phyloP scores from a whole-genome alignment of 2,888 invertebrate genomes.

The Achlya flavicornis region DNA sequence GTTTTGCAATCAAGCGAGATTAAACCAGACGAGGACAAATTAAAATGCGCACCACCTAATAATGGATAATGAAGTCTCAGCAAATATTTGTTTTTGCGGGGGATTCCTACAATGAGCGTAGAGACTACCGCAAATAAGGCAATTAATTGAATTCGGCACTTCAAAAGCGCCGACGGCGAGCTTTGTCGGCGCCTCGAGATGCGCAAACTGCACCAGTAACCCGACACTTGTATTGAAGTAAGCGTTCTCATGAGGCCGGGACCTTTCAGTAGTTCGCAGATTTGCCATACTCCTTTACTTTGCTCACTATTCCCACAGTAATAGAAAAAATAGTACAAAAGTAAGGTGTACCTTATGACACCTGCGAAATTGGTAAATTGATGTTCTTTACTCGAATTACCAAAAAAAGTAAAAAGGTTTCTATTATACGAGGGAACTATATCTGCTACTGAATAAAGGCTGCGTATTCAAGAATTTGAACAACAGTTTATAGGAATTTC shows the following conservation, averaged over 20 bases:
- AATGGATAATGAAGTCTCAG: conserved; percentile 76
- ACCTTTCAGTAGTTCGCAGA: conserved; percentile 34
- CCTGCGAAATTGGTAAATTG: conserved; percentile 49
- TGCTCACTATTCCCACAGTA: conserved; percentile 52
- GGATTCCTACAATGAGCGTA: conserved; percentile 70
- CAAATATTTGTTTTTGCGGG: conserved; percentile 82
- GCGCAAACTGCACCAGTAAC: conserved; percentile 56
- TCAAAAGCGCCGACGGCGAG: conserved; percentile 74
- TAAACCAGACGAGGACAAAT: conserved; percentile 47
- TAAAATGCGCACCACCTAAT: conserved; percentile 72
- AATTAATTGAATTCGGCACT: conserved; percentile 83
- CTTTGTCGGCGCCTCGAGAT: conserved; percentile 73
- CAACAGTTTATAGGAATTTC: not conserved
- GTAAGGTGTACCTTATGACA: conserved; percentile 33
- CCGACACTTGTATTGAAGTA: conserved; percentile 68
- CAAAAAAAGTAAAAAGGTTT: conserved; percentile 21
- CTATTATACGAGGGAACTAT: not conserved
- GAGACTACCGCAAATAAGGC: conserved; percentile 75
- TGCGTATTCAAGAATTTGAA: not conserved
- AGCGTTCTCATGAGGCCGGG: conserved; percentile 26
- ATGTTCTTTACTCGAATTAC: conserved; percentile 50
- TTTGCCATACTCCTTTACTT: conserved; percentile 55
- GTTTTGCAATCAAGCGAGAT: conserved; percentile 25
- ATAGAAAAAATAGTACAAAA: conserved; percentile 27
- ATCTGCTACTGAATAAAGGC: not conserved